A percentile compares a stretch with the other conserved stretches of the same genome.
These are phyloP conservation scores for Suricata suricatta DNA, from an alignment of 2,113 vertebrate species.

Conservation along the genomic window DNA sequence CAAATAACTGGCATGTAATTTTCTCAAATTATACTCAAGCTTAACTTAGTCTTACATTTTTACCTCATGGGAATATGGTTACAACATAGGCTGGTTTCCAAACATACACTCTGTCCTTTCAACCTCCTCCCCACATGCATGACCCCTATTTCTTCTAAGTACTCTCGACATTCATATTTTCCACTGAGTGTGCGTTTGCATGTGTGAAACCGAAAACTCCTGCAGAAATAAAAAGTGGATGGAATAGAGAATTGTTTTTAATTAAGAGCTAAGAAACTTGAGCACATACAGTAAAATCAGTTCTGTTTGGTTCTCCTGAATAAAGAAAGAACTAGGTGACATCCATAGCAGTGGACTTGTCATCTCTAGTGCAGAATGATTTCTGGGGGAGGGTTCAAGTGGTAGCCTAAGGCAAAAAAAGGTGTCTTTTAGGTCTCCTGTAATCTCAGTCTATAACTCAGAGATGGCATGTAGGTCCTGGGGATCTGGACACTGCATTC, in stretches of 20 bases:
- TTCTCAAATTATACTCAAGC: conserved; percentile 63
- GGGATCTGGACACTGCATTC: not conserved
- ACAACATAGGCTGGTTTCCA: conserved; percentile 4
- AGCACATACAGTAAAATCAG: not conserved
- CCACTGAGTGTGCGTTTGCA: conserved; percentile 28
- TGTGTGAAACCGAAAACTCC: conserved; percentile 37
- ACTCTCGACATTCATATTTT: conserved; percentile 37
- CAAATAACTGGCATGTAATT: conserved; percentile 62
- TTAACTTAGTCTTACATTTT: conserved; percentile 65
- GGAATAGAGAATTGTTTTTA: conserved; percentile 34
- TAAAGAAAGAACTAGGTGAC: not conserved
- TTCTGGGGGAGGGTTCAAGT: not conserved
- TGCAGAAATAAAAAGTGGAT: conserved; percentile 26
- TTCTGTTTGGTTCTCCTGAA: conserved; percentile 6
- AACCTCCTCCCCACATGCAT: not conserved
- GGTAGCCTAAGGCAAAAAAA: not conserved
- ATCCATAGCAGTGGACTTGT: not conserved
- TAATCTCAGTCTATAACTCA: not conserved
- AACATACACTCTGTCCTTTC: conserved; percentile 50
- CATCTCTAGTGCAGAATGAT: not conserved
- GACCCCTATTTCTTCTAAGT: not conserved
- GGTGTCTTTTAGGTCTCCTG: not conserved
- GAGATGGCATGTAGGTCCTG: not conserved
- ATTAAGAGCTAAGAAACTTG: conserved; percentile 41
- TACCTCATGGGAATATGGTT: conserved; percentile 47